Base-by-base conservation (phyloP, 2,797 vertebrate species). In the Phoxinus dragarum region DNA sequence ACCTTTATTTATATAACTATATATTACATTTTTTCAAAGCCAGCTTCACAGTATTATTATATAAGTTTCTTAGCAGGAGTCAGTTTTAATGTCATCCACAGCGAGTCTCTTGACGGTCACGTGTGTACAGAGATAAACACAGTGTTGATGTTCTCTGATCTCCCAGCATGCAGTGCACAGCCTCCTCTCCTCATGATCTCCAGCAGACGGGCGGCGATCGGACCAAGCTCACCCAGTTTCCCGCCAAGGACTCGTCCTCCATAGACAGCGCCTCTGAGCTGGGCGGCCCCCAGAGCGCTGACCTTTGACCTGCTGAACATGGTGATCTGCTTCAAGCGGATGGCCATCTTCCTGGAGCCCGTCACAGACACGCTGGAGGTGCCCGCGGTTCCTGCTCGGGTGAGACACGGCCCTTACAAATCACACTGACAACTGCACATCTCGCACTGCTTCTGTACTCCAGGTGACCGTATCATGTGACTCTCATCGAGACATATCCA, bases 271-370 rank as follows among this genome's bases (percentile, higher is more conserved):
- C 89, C 40, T 94, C 94, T 1, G 95, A 96, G 85, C 74, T 93
- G 69, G 91, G 91, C 68, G 93, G 93, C 64, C 92, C 92, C 92
- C 64, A 95, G 94, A 79, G 90, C 90, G 0, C 92, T 91, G 4
- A 94, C 95, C 23, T 97, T 99, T 91, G 98, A 99, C 90, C 95
- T 99, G 74, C 94, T 98, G 89, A 97, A 96, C 92, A 95, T 98
- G 94, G 98, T 98, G 9, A 92, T 97, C 82, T 97, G 96, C 76
- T 98, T 97, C 90, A 98, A 98, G 91, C 96, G 96, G 75, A 96
- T 99, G 94, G 94, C 95, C 84, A 91, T 99, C 36, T 98, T 97
- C 91, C 91, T 99, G 87, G 97, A 98, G 90, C 98, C 98, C 2
- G 27, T 27, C 27, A 27, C 27, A 27, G 27, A 27, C 27, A 27